Conservation (phyloP, 2,113 vertebrate species). For the Pterophyllum scalare region DNA sequence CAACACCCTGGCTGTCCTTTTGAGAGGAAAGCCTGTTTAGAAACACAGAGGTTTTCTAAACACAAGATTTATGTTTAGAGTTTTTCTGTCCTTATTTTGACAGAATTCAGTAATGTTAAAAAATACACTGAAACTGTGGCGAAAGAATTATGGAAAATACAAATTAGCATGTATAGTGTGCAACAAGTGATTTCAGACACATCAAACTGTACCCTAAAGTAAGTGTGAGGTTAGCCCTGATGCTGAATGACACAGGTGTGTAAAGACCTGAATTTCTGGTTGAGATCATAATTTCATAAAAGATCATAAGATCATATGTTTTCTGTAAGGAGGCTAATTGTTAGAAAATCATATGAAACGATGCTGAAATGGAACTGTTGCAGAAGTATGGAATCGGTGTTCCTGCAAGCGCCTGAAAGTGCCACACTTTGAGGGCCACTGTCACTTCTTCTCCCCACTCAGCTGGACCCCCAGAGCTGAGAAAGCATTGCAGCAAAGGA, state of each 20-base stretch:
- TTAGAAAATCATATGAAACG: background rate
- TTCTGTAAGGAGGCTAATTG: background rate
- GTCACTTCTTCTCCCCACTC: background rate
- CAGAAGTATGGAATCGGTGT: background rate
- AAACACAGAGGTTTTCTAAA: too few species aligned
- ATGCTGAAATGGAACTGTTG: background rate
- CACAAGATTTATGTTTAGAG: background rate
- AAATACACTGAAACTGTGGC: background rate
- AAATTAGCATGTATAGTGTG: background rate
- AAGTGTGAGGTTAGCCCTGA: too few species aligned
- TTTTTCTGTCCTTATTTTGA: background rate
- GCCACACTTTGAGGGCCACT: background rate
- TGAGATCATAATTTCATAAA: accelerated
- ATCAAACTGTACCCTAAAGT: background rate
- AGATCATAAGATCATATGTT: too few species aligned
- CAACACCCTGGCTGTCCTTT: background rate
- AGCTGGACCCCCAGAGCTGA: too few species aligned
- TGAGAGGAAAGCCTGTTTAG: too few species aligned
- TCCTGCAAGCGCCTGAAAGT: too few species aligned
- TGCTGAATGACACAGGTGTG: background rate
- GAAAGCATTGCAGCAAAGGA: background rate
- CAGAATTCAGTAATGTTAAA: background rate
- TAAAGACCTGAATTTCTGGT: background rate
- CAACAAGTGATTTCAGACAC: slow-evolving; percentile 1
- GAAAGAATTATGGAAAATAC: background rate